Evolutionary conservation across 2,113 vertebrate genomes (phyloP).

Genomic region (Xiphias gladius): DNA sequence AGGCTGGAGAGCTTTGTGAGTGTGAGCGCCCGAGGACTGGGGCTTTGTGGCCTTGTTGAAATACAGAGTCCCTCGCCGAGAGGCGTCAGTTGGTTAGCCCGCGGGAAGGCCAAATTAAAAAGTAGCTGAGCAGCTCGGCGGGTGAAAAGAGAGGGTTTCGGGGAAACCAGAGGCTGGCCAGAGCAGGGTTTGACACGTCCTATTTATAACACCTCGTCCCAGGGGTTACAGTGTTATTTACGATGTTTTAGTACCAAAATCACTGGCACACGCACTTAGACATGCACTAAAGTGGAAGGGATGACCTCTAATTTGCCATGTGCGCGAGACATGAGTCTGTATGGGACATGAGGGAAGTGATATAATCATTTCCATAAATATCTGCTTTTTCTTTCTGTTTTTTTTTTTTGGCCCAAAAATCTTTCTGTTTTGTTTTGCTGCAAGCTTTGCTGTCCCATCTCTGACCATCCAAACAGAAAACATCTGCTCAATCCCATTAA

Average conservation of each 20-base stretch:
- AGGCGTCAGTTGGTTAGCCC: constrained; percentile 95
- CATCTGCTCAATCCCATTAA: constrained; percentile 81
- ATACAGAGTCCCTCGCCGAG: constrained; percentile 88
- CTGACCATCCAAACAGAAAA: constrained; percentile 80
- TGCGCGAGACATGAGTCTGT: constrained; percentile 71
- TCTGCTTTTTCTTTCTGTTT: constrained; percentile 59
- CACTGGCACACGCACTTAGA: constrained; percentile 68
- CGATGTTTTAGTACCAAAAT: constrained; percentile 66
- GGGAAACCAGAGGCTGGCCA: constrained; percentile 85
- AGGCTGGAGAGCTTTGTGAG: constrained; percentile 78
- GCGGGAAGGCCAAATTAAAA: constrained; percentile 91
- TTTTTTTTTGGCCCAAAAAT: constrained; percentile 43
- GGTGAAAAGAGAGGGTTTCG: constrained; percentile 86
- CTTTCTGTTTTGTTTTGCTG: constrained; percentile 75
- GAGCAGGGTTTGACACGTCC: constrained; percentile 88
- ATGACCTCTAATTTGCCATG: constrained; percentile 81
- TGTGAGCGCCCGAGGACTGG: constrained; percentile 72
- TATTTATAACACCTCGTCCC: constrained; percentile 94
- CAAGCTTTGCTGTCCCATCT: constrained; percentile 73
- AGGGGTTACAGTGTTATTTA: constrained; percentile 83
- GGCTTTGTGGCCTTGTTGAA: constrained; percentile 93
- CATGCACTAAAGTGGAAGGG: constrained; percentile 67
- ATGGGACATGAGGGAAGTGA: constrained; percentile 72
- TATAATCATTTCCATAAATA: constrained; percentile 82
- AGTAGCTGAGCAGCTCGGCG: constrained; percentile 83